phyloP scores from a whole-genome alignment of 2,113 vertebrate species.

The Phaetusa simplex region DNA sequence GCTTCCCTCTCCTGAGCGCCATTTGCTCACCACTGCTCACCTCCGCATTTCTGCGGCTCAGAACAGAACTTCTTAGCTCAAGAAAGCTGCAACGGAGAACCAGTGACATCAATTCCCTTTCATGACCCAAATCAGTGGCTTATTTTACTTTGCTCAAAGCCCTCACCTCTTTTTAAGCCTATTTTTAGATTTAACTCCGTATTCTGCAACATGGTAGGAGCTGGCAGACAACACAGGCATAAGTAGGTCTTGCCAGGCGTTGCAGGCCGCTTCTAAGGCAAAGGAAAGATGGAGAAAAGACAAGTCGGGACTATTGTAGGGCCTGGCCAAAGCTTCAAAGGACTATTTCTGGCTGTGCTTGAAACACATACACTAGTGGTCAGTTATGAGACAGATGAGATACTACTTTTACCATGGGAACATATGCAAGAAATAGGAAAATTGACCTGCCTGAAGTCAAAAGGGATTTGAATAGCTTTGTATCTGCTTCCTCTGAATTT shows the following conservation, averaged over 20 bases:
- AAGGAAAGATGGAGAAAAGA: constrained; percentile 13
- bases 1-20: neutral
- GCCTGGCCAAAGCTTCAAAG: constrained; percentile 59
- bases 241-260: constrained; percentile 53
- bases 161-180: constrained; percentile 52
- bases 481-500: constrained; percentile 24
- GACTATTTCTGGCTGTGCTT: constrained; percentile 48
- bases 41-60: neutral
- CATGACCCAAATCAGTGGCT: constrained; percentile 64
- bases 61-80: neutral
- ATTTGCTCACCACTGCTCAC: neutral
- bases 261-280: neutral
- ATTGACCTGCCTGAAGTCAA: constrained; percentile 31
- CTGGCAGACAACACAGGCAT: constrained; percentile 7
- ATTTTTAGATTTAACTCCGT: constrained; percentile 63
- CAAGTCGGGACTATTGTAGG: constrained; percentile 5
- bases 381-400: constrained; percentile 42
- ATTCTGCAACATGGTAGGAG: constrained; percentile 7
- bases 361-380: constrained; percentile 33
- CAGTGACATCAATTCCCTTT: constrained; percentile 51
- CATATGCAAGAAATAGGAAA: constrained; percentile 5
- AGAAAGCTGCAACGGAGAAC: constrained; percentile 11
- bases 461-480: constrained; percentile 47
- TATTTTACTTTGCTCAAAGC: constrained; percentile 60
- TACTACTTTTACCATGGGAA: constrained; percentile 39